phyloP scores from a whole-genome alignment of 2,888 invertebrate species.

The Hymenopus coronatus region DNA sequence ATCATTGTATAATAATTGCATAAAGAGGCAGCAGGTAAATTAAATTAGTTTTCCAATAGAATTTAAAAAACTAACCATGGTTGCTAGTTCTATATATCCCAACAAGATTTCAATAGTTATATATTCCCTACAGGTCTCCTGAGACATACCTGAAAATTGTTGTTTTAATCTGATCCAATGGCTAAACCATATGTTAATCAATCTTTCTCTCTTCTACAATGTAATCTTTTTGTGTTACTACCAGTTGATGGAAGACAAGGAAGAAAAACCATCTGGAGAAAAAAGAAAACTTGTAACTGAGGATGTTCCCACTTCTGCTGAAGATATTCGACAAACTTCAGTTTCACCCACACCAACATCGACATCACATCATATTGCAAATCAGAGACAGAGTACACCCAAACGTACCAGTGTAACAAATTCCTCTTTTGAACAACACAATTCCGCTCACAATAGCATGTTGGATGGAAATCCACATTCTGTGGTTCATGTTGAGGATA shows the following conservation, averaged over 20 bases:
- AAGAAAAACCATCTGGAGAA: constrained; percentile 48
- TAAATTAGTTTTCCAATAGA: too few species aligned
- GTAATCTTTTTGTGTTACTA: constrained; percentile 32
- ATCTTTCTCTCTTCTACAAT: too few species aligned
- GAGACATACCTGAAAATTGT: too few species aligned
- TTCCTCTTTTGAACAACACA: constrained; percentile 2
- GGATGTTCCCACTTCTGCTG: not conserved
- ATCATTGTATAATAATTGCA: too few species aligned
- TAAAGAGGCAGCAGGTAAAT: too few species aligned
- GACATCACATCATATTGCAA: not conserved
- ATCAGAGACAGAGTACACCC: constrained; percentile 28
- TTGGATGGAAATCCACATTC: constrained; percentile 56
- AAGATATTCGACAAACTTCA: not conserved
- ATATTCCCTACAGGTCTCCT: too few species aligned
- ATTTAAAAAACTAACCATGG: too few species aligned
- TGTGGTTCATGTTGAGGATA: constrained; percentile 61
- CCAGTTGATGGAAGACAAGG: constrained; percentile 56
- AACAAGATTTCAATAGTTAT: too few species aligned
- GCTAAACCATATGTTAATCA: too few species aligned
- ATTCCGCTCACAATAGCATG: constrained; percentile 38
- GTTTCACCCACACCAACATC: not conserved
- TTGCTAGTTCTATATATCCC: too few species aligned
- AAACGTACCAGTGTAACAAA: constrained; percentile 11
- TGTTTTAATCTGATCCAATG: too few species aligned
- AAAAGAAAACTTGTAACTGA: constrained; percentile 38